These are phyloP conservation scores for Caenorhabditis macrosperma DNA, from an alignment of 2,888 invertebrate species.

Conservation along the genomic window DNA sequence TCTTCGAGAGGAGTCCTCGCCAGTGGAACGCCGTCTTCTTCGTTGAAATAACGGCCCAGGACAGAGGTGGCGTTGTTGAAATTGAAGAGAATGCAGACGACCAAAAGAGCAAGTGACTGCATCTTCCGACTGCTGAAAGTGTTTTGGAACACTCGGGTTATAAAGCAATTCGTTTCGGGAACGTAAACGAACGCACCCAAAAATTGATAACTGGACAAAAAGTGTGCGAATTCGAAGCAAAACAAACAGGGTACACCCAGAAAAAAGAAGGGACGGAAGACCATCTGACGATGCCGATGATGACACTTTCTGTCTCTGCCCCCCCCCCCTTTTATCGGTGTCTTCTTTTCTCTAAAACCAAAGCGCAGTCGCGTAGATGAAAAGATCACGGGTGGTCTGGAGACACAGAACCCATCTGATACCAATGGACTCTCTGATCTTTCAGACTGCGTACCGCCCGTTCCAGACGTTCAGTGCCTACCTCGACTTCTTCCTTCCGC, in stretches of 20 bases:
- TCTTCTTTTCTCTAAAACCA: conserved; percentile 24
- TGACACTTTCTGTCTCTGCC: conserved; percentile 31
- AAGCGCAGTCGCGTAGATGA: conserved; percentile 35
- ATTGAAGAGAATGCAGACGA: neutral
- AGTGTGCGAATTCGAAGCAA: neutral
- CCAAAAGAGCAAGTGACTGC: too few species aligned
- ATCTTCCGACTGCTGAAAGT: neutral
- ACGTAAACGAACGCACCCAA: conserved; percentile 1
- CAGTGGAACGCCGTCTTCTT: conserved; percentile 42
- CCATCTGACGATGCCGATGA: conserved; percentile 25
- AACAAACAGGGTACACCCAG: conserved; percentile 46
- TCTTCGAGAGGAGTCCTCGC: conserved; percentile 34
- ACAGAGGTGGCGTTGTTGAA: conserved; percentile 15
- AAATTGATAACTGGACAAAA: conserved; percentile 9
- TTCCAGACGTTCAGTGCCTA: conserved; percentile 58
- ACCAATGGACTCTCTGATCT: neutral
- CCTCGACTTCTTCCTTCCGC: conserved; percentile 51
- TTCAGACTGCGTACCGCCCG: conserved; percentile 58
- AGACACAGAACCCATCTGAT: neutral
- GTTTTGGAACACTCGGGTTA: neutral
- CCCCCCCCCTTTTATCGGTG: conserved; percentile 14
- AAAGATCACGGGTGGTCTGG: conserved; percentile 7
- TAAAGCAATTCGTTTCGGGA: neutral
- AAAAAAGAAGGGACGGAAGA: conserved; percentile 11
- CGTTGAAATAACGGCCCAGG: conserved; percentile 43